Evolutionary conservation across 2,888 invertebrate genomes (phyloP).

Genomic region (Cataglyphis cursor): DNA sequence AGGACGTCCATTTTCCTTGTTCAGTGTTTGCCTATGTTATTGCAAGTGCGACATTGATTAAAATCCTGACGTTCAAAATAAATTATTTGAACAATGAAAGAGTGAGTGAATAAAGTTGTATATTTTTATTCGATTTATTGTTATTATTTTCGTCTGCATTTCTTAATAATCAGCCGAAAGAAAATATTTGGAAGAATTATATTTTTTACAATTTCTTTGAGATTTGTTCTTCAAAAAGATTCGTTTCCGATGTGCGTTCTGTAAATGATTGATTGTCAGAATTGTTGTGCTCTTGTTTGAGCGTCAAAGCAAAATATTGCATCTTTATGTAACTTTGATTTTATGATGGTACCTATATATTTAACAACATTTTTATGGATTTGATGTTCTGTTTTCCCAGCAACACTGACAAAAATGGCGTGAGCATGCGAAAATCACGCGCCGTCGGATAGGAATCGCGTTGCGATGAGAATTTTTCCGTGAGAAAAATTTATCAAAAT

Average conservation of each 20-base stretch:
- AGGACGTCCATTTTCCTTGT: conserved; percentile 58
- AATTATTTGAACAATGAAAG: conserved; percentile 26
- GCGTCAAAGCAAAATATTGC: conserved; percentile 10
- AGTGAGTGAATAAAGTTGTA: conserved; percentile 29
- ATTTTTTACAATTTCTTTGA: conserved; percentile 33
- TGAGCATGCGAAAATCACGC: conserved; percentile 31
- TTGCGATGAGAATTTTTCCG: conserved; percentile 26
- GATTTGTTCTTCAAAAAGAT: conserved; percentile 34
- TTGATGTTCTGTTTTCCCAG: neutral
- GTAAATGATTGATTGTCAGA: conserved; percentile 32
- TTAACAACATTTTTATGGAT: conserved; percentile 21
- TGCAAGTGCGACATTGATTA: conserved; percentile 56
- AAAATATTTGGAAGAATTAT: neutral
- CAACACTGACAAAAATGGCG: neutral
- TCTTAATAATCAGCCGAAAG: conserved; percentile 3
- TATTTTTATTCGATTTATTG: conserved; percentile 26
- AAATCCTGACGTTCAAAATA: conserved; percentile 55
- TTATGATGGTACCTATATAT: conserved; percentile 18
- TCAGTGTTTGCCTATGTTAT: conserved; percentile 53
- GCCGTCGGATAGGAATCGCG: conserved; percentile 68
- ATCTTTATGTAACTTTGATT: conserved; percentile 20
- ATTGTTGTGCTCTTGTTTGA: conserved; percentile 27
- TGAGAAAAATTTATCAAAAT: neutral
- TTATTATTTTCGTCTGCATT: conserved; percentile 32
- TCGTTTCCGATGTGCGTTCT: neutral